Conservation (phyloP, 2,113 vertebrate genomes). For the Ranitomeya variabilis region DNA sequence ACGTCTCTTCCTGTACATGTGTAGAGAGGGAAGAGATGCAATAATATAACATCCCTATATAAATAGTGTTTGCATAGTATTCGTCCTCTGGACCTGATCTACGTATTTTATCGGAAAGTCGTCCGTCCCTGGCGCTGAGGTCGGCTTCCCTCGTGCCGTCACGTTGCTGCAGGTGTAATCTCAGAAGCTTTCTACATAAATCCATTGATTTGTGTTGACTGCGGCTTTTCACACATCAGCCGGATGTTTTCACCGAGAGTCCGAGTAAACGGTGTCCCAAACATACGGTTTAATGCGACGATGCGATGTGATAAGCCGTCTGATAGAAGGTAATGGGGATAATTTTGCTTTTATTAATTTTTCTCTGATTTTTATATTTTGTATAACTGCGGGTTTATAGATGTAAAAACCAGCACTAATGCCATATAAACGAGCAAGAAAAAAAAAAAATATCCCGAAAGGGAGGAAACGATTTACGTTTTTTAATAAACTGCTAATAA, state of each 20-base stretch:
- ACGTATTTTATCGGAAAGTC: no score
- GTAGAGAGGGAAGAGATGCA: neutral
- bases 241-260: neutral
- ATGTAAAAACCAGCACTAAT: neutral
- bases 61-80: neutral
- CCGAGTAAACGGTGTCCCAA: neutral
- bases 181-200: neutral
- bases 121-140: neutral
- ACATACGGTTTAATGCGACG: neutral
- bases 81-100: neutral
- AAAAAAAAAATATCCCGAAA: neutral
- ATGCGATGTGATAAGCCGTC: neutral
- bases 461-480: neutral
- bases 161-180: neutral
- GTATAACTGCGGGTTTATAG: neutral
- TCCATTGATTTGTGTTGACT: conserved; percentile 40
- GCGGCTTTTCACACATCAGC: neutral
- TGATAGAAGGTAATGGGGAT: neutral
- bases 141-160: no score
- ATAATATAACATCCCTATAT: neutral
- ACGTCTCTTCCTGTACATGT: neutral
- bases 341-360: no score
- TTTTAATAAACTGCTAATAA: neutral
- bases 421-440: no score
- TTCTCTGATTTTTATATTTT: neutral